Conservation (phyloP, 2,113 vertebrate species). For the Elephantulus edwardii region DNA sequence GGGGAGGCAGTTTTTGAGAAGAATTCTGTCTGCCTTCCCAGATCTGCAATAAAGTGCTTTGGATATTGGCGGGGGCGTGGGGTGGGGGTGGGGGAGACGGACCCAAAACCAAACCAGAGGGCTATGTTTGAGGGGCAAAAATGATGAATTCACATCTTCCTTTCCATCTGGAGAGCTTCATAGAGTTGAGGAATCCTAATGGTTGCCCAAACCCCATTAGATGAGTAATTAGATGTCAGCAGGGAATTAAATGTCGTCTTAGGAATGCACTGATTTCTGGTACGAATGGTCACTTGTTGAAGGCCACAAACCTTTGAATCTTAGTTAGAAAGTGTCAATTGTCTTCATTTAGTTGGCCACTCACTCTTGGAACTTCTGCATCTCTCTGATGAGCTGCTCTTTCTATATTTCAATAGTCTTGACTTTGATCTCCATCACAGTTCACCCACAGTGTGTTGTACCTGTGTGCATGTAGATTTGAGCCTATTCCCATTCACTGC, state of each 20-base stretch:
- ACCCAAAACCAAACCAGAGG: too few species aligned
- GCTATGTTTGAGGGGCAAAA: not conserved
- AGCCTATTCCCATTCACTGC: not conserved
- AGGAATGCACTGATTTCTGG: not conserved
- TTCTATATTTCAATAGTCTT: not conserved
- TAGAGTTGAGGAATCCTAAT: not conserved
- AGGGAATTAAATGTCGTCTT: too few species aligned
- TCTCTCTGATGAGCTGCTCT: not conserved
- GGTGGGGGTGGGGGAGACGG: too few species aligned
- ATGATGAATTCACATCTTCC: not conserved
- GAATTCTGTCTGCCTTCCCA: too few species aligned
- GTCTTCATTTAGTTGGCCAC: not conserved
- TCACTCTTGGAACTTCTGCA: not conserved
- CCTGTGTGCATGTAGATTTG: not conserved
- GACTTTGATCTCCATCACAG: not conserved
- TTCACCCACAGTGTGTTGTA: not conserved
- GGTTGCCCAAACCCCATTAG: not conserved
- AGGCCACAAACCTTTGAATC: not conserved
- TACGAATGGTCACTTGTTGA: not conserved
- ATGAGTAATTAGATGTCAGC: not conserved
- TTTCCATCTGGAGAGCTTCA: not conserved
- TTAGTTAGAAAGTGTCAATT: not conserved
- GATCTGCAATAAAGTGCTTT: too few species aligned
- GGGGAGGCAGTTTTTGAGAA: too few species aligned
- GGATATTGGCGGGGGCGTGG: too few species aligned